phyloP scores from a whole-genome alignment of 1,140 invertebrate genomes.

The Pararge aegeria region DNA sequence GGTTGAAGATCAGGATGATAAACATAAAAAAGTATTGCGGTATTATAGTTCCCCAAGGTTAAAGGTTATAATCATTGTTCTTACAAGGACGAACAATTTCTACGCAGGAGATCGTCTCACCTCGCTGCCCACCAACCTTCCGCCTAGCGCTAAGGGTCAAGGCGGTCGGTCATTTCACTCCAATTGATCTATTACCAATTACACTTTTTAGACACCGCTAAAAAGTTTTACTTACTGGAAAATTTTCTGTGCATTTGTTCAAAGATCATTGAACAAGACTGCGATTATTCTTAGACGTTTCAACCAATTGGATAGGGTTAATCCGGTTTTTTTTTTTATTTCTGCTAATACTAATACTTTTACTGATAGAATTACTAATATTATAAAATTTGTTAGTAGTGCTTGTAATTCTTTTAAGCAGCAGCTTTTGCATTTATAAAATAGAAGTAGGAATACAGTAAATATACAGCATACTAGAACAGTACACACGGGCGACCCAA shows the following conservation, averaged over 20 bases:
- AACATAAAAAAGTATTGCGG: too few relatives aligned
- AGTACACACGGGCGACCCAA: too few relatives aligned
- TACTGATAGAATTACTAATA: too few relatives aligned
- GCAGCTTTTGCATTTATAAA: too few relatives aligned
- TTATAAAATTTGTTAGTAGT: too few relatives aligned
- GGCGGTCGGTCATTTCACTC: constrained; percentile 58
- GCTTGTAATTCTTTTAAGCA: too few relatives aligned
- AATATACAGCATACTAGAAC: too few relatives aligned
- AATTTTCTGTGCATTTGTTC: background rate
- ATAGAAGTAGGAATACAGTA: too few relatives aligned
- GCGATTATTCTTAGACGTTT: constrained; percentile 4
- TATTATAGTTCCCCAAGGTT: constrained; percentile 35
- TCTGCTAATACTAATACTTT: too few relatives aligned
- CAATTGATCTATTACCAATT: constrained; percentile 29
- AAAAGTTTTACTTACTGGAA: constrained; percentile 10
- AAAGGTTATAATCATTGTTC: constrained; percentile 56
- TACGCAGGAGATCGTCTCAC: constrained; percentile 66
- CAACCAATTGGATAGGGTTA: background rate
- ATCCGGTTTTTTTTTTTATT: too few relatives aligned
- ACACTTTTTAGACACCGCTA: constrained; percentile 25
- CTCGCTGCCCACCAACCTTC: constrained; percentile 59
- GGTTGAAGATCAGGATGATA: too few relatives aligned
- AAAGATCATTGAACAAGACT: background rate
- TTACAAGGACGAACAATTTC: constrained; percentile 73
- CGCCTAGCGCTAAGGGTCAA: constrained; percentile 70